phyloP scores from a whole-genome alignment of 2,113 vertebrate genomes.

The Galeopterus variegatus region DNA sequence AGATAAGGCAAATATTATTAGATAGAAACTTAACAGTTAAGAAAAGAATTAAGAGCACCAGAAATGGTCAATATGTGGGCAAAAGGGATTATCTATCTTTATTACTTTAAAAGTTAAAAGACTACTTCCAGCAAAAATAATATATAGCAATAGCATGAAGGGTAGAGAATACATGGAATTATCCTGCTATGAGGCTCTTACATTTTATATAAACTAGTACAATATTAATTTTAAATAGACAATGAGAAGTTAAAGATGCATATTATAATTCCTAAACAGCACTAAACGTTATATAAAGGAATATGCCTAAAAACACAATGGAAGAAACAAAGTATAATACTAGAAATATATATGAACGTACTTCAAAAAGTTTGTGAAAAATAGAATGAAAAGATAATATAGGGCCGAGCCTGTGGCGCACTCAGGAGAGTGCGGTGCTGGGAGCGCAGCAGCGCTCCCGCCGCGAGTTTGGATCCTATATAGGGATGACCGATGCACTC shows the following conservation, averaged over 20 bases:
- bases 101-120: not conserved
- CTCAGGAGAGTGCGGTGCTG: too few species aligned
- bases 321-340: not conserved
- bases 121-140: not conserved
- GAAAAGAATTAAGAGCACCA: not conserved
- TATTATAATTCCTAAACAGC: not conserved
- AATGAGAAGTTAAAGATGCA: not conserved
- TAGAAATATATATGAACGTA: not conserved
- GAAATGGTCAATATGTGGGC: not conserved
- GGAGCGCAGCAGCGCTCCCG: too few species aligned
- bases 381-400: too few species aligned
- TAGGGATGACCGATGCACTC: too few species aligned
- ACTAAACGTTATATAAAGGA: not conserved
- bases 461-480: too few species aligned
- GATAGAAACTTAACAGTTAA: not conserved
- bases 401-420: too few species aligned
- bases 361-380: too few species aligned
- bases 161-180: not conserved
- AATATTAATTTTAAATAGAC: constrained; percentile 7
- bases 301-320: not conserved
- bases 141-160: not conserved
- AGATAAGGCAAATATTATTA: not conserved
- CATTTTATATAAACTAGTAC: not conserved
- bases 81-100: not conserved
- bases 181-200: not conserved